phyloP scores from a whole-genome alignment of 2,888 invertebrate genomes.

The Pyrocoelia pectoralis region DNA sequence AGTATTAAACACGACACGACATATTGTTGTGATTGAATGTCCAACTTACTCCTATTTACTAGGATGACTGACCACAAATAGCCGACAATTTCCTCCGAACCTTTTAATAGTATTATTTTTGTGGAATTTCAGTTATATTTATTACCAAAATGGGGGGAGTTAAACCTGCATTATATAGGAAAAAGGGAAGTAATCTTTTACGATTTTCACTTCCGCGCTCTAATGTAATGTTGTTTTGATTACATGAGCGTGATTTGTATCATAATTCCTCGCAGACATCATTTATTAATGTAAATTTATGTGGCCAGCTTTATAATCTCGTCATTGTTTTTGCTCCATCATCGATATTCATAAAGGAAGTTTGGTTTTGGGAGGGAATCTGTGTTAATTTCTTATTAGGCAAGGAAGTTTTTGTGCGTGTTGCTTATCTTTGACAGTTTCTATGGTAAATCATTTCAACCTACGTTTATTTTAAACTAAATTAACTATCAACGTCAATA shows the following conservation, averaged over 20 bases:
- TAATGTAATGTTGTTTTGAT: conserved; percentile 35
- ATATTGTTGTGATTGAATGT: conserved; percentile 3
- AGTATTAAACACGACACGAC: not conserved
- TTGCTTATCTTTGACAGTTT: conserved; percentile 6
- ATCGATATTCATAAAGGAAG: conserved; percentile 26
- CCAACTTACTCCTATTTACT: not conserved
- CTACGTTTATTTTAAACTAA: not conserved
- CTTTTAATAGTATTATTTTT: conserved; percentile 45
- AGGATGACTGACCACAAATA: conserved; percentile 16
- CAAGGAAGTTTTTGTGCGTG: conserved; percentile 6
- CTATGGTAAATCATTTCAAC: not conserved
- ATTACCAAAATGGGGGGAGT: conserved; percentile 35
- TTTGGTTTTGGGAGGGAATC: conserved; percentile 15
- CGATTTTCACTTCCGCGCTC: conserved; percentile 32
- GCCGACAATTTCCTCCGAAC: conserved; percentile 41
- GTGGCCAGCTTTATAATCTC: conserved; percentile 31
- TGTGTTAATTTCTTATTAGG: conserved; percentile 24
- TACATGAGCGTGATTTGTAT: conserved; percentile 30
- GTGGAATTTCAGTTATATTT: conserved; percentile 39
- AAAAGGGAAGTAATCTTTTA: conserved; percentile 36
- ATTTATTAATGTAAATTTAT: conserved; percentile 36
- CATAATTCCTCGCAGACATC: conserved; percentile 31
- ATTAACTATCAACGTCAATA: not conserved
- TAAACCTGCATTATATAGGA: conserved; percentile 37
- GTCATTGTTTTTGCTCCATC: conserved; percentile 30